Percentiles rank a stretch among this genome's conserved stretches.
Evolutionary conservation across 1,140 invertebrate species (phyloP).

Genomic region (Micrasema longulum): DNA sequence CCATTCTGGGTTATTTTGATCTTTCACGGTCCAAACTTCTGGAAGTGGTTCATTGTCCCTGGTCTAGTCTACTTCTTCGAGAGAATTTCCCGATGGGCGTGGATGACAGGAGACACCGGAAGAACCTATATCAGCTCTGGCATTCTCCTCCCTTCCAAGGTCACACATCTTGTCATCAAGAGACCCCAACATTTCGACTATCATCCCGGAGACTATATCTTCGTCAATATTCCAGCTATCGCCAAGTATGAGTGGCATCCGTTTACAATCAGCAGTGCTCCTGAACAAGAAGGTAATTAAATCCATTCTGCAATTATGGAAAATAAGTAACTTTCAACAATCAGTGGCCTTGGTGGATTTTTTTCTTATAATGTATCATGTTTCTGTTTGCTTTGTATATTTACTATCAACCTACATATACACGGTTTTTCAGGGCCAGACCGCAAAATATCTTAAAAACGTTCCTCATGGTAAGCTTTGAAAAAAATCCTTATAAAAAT

Average conservation of each 20-base stretch:
- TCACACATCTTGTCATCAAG: conserved; percentile 89
- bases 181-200: conserved; percentile 88
- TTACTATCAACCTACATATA: too few relatives aligned
- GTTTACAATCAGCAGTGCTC: conserved; percentile 95
- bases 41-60: conserved; percentile 94
- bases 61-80: conserved; percentile 86
- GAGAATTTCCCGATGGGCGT: conserved; percentile 73
- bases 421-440: too few relatives aligned
- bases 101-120: conserved; percentile 74
- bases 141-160: conserved; percentile 85
- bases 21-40: conserved; percentile 92
- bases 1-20: conserved; percentile 89
- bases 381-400: too few relatives aligned
- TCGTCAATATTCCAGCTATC: conserved; percentile 92
- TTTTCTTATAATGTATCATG: too few relatives aligned
- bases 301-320: too few relatives aligned
- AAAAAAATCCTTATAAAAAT: too few relatives aligned
- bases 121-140: conserved; percentile 90
- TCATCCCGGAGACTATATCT: conserved; percentile 94
- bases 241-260: conserved; percentile 97
- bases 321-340: too few relatives aligned
- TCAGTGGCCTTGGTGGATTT: too few relatives aligned
- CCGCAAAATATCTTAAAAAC: too few relatives aligned
- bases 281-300: conserved; percentile 92
- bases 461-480: too few relatives aligned